These are phyloP conservation scores for Scaptomyza cyrtandrae DNA, from an alignment of 2,888 invertebrate species.

Conservation along the genomic window DNA sequence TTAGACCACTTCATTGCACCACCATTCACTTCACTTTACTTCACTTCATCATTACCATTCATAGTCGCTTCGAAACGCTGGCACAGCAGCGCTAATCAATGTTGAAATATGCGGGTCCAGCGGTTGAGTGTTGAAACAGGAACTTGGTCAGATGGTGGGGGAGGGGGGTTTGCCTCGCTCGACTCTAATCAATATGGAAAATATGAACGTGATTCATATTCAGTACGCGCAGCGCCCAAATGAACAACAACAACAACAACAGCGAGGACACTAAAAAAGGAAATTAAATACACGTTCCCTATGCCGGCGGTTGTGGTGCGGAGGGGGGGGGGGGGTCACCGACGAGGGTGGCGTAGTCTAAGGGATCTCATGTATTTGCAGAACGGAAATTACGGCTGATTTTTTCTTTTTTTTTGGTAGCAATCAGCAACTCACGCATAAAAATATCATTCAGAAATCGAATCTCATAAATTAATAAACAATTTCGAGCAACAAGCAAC, in stretches of 20 bases:
- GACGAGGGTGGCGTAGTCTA: neutral
- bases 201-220: conserved; percentile 68
- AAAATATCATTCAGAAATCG: conserved; percentile 21
- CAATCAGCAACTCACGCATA: conserved; percentile 36
- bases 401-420: too few species aligned
- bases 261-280: conserved; percentile 36
- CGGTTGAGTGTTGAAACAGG: neutral
- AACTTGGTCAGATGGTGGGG: neutral
- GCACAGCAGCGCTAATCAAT: conserved; percentile 48
- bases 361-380: conserved; percentile 41
- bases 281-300: conserved; percentile 70
- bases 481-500: conserved; percentile 13
- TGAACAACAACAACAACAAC: conserved; percentile 7
- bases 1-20: conserved; percentile 1
- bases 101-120: conserved; percentile 46
- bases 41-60: conserved; percentile 33
- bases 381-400: conserved; percentile 65
- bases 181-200: conserved; percentile 73
- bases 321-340: neutral
- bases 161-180: neutral
- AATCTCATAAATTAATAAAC: conserved; percentile 40
- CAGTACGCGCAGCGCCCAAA: conserved; percentile 62
- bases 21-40: conserved; percentile 6
- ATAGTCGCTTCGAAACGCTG: conserved; percentile 34
- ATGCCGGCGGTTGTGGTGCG: too few species aligned